Base-by-base conservation (phyloP, 2,888 invertebrate genomes). In the Nysson spinosus region DNA sequence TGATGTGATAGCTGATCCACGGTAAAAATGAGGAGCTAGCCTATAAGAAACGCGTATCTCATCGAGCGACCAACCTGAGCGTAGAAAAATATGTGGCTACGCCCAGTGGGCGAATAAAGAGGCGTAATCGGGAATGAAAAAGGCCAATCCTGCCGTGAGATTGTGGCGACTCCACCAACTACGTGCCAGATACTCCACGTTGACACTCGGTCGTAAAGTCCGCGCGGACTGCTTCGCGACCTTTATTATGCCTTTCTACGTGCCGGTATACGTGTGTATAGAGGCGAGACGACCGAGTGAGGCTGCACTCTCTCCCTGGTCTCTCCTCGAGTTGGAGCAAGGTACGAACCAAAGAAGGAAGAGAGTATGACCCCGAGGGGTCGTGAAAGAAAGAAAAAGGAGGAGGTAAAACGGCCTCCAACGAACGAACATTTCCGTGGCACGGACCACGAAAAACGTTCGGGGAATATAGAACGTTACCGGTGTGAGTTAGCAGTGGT, bases 401-500 rank as follows among this genome's bases (percentile, higher is more conserved):
- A 71, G 70, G 72, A 76, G 42, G 64, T 72, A 62, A 67, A 69
- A 78, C 75, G 79, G 54, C 74, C 79, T 76, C 74, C 75, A 78
- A 80, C 68, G 64, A 68, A 69, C 79, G 81, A 83, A 82, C 82
- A 81, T 83, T 83, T 83, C 83, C 82, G 81, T 80, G 75, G 81
- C 81, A 79, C 76, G 79, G 74, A 83, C 83, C 81, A 77, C 76
- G 71, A 62, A 78, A 78, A 77, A 79, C 76, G 76, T 70, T 76
- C 76, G 68, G 64, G 17, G n/a, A n/a, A 32, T n/a, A 6, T 12
- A 16, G 35, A 35, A 14, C 16, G 35, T 6, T 35, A 17, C 16
- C 9, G 17, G 17, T 14, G 35, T 17, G 6, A 17, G 12, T 11
- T 4, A 14, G 40, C 24, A 14, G 22, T 40, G 40, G 34, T 28